phyloP scores from a whole-genome alignment of 1,140 invertebrate genomes.

The Drosophila nigrodunni region DNA sequence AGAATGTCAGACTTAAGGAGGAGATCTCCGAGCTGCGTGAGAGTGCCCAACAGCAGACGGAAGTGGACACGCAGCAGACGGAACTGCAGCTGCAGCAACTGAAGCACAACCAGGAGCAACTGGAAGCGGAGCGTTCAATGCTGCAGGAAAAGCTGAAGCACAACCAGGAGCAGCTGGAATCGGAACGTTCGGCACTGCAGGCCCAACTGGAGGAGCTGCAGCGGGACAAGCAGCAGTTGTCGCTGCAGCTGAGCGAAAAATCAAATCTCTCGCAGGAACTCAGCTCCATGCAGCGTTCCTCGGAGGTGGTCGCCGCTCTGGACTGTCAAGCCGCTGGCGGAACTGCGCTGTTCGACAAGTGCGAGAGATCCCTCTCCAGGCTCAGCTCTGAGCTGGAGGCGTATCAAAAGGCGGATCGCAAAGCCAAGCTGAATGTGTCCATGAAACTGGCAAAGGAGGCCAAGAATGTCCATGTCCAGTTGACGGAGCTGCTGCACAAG shows the following conservation, averaged over 20 bases:
- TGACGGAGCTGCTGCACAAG: constrained; percentile 76
- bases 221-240: constrained; percentile 57
- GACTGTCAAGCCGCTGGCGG: constrained; percentile 52
- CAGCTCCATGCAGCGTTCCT: constrained; percentile 76
- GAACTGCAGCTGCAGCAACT: constrained; percentile 82
- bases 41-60: neutral
- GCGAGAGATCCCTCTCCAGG: constrained; percentile 69
- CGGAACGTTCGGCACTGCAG: constrained; percentile 87
- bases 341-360: constrained; percentile 69
- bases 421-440: constrained; percentile 76
- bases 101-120: constrained; percentile 68
- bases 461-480: constrained; percentile 70
- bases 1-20: constrained; percentile 85
- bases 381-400: constrained; percentile 77
- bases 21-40: neutral
- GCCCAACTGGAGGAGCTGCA: constrained; percentile 46
- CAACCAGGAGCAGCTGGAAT: constrained; percentile 85
- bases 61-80: neutral
- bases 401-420: constrained; percentile 74
- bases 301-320: constrained; percentile 72
- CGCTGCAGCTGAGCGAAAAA: constrained; percentile 54
- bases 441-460: constrained; percentile 83
- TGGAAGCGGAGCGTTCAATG: neutral
- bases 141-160: constrained; percentile 36
- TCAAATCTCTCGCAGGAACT: constrained; percentile 73